Base-by-base conservation (phyloP, 1,140 invertebrate genomes). In the Trichonephila inaurata region DNA sequence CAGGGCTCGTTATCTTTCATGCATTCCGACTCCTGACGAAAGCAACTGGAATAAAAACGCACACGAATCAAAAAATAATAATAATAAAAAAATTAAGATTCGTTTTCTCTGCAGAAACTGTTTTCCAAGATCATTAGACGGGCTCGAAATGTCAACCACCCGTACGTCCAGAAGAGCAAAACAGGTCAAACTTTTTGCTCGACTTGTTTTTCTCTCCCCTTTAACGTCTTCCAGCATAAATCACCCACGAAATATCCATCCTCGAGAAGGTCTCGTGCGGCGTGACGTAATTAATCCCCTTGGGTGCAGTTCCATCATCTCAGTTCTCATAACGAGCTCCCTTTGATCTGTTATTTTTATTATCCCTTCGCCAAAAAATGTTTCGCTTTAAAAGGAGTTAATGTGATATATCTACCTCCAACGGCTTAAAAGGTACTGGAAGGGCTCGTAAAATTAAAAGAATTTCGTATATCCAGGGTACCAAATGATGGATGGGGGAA, bases 231-330 rank as follows among this genome's bases (percentile, higher is more conserved):
- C 28, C 72, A 16, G 72, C 72, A 77, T 77, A 77, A 77, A 77
- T 77, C 72, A 77, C 72, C 12, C 24, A 77, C 28, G 16, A 24
- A 77, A 28, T 28, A 28, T 77, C 33, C 72, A 77, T 77, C 82
- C 58, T 44, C 21, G 2, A 2, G 51, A 51, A n/a, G 44, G 82
- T 58, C 28, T 85, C 82, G 4, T 24, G 82, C 82, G 51, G 82
- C 12, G 51, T 85, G 82, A 58, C 82, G 40, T 60, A 85, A 85
- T 85, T 51, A 85, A 85, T 85, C 44, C 72, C 33, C 72, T 18
- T 77, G 82, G 82, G 21, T 51, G 82, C 40, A 82, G 8, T 44
- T 51, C 51, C 51, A 16, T 14, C 10, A 33, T 16, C 5, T 77
- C 10, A 77, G 24, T 6, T 77, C 33, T 24, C 18, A 60, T 58